Evolutionary conservation across 2,113 vertebrate species (phyloP), one percentile per base, ranked within the genome.

Genomic region (Pimephales promelas): DNA sequence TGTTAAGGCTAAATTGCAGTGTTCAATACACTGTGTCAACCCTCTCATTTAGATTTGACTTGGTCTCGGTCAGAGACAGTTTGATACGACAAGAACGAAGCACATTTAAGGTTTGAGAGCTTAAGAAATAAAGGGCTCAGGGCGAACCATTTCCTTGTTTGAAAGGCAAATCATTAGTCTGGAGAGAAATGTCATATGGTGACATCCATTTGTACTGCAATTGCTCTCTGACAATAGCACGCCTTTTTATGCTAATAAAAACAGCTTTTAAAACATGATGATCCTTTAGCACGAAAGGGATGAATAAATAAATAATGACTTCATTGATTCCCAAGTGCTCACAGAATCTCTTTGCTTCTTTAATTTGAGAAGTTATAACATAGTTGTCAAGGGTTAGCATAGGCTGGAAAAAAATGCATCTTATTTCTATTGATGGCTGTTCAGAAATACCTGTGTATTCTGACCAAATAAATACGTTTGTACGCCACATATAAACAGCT

Each of bases 91-190:
- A 79, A 62, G 59, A 66, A 79, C 13, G 40, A 49, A 34, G 47
- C 62, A 24, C 28, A 49, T 68, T 81, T 66, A 52, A 81, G 47
- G 62, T 54, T 81, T 54, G 43, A 54, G 47, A 81, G 79, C 28
- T 64, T 70, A 81, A 81, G 70, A 70, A 81, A 81, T 70, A 81
- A 81, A 31, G 79, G 71, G 26, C 79, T 70, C 22, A 54, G 54
- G 47, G 61, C 62, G 20, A 31, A 16, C 47, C 45, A 24, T 81
- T 68, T 81, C 28, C 34, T 10, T 66, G 79, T 81, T 81, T 68
- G 18, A 81, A 81, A 81, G 59, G 77, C 61, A 64, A 68, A 54
- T 47, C 47, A 36, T 70, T 81, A 70, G 43, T 70, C 61, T 36
- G 62, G 13, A 81, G 36, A 31, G 26, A 66, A 80, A 80, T 40